Evolutionary conservation across 2,888 invertebrate genomes (phyloP).

Genomic region (Busseola fusca): DNA sequence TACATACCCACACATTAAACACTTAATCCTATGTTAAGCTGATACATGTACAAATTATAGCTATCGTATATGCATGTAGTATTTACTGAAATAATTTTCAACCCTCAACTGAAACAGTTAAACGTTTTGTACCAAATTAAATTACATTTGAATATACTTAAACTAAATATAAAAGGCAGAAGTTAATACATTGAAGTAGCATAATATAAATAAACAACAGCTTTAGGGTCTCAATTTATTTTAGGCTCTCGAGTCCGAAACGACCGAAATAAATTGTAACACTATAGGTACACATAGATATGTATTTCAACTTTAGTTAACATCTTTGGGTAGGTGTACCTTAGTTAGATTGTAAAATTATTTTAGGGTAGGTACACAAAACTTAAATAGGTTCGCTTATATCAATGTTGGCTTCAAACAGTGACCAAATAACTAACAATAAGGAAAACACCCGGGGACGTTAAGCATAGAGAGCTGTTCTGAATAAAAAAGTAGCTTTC

Average conservation of each 20-base stretch:
- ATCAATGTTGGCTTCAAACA: slow-evolving; percentile 43
- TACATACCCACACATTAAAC: slow-evolving; percentile 54
- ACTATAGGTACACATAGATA: slow-evolving; percentile 57
- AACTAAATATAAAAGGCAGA: slow-evolving; percentile 54
- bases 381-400: slow-evolving; percentile 24
- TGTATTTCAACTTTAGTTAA: slow-evolving; percentile 60
- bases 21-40: slow-evolving; percentile 53
- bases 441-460: slow-evolving; percentile 72
- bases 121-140: slow-evolving; percentile 48
- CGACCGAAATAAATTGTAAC: slow-evolving; percentile 64
- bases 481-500: slow-evolving; percentile 81
- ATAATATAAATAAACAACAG: slow-evolving; percentile 65
- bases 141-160: slow-evolving; percentile 58
- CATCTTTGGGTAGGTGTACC: slow-evolving; percentile 50
- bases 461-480: slow-evolving; percentile 77
- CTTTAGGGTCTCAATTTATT: slow-evolving; percentile 64
- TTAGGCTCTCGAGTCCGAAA: slow-evolving; percentile 63
- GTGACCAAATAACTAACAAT: slow-evolving; percentile 67
- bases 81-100: slow-evolving; percentile 51
- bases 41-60: slow-evolving; percentile 57
- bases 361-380: slow-evolving; percentile 30
- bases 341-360: slow-evolving; percentile 52
- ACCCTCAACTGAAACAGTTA: slow-evolving; percentile 36
- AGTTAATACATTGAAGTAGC: slow-evolving; percentile 60
- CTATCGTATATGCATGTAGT: slow-evolving; percentile 41